Evolutionary conservation across 2,888 invertebrate species (phyloP), one percentile per base, ranked within the genome.

Genomic region (Cheilosia variabilis): DNA sequence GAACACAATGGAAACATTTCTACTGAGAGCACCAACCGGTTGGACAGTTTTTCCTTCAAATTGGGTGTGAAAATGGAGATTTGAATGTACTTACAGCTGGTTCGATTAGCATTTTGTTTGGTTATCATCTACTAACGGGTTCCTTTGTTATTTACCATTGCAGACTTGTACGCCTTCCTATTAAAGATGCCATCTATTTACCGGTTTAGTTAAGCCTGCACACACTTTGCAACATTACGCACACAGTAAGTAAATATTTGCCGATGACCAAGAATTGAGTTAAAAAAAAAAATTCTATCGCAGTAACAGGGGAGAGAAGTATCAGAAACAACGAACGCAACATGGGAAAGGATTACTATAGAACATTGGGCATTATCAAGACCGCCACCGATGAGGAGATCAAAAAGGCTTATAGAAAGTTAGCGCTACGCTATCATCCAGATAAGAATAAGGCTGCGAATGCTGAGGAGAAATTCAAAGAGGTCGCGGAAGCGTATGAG

Each of bases 331-430:
- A 57, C 75, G 27, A 45, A 75, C 69, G 72, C 55, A 92, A 88
- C 90, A 98, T 99, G 99, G 99, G 98, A 82, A 99, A 99, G 93
- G 98, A 99, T 93, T 99, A 98, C 92, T 99, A 99, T 93, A 97
- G 97, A 93, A 97, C 95, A 89, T 94, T 99, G 88, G 99, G 98
- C 87, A 93, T 99, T 88, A 89, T 94, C 72, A 97, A 96, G 93
- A 96, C 95, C 89, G 98, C 99, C 65, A 95, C 95, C 81, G 99
- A 99, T 89, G 99, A 99, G 90, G 99, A 99, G 92, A 98, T 99
- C 90, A 98, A 98, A 93, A 99, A 98, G 91, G 98, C 98, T 4
- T 99, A 99, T 92, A 95, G 98, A 89, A 97, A 99, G 93, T 94
- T 99, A 92, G 99, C 99, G 19, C 93, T 99, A 79, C 98, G 98